These are phyloP conservation scores for Alentia gelatinosa DNA, from an alignment of 2,888 invertebrate species.

Conservation along the genomic window DNA sequence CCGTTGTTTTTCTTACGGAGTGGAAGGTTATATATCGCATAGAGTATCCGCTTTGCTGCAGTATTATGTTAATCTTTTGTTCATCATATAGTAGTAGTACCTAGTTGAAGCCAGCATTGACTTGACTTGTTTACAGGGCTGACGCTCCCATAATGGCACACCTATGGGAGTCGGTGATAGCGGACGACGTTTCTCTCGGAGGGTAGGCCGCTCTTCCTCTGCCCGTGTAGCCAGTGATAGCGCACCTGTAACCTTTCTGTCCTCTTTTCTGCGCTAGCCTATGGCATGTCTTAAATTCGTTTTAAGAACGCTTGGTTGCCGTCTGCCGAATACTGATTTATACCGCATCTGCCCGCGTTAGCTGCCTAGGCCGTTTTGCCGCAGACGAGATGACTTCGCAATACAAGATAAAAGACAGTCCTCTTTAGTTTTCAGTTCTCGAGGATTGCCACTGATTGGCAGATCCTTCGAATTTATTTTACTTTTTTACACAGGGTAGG, in stretches of 20 bases:
- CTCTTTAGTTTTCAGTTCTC: neutral
- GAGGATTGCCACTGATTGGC: no score
- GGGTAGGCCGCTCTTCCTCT: neutral
- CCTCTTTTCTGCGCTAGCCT: neutral
- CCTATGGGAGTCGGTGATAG: constrained; percentile 87
- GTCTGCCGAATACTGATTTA: neutral
- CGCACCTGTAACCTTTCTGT: neutral
- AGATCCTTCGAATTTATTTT: no score
- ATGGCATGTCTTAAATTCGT: no score
- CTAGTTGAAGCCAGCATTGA: neutral
- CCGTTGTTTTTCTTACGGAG: no score
- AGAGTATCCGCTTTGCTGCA: no score
- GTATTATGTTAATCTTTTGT: no score
- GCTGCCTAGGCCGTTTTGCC: neutral
- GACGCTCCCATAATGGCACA: constrained; percentile 99
- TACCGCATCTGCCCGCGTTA: neutral
- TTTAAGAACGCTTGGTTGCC: no score
- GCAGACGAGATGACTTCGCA: neutral
- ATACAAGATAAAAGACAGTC: neutral
- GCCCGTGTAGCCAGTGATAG: neutral
- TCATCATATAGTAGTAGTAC: neutral
- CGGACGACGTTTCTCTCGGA: neutral
- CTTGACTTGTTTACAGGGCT: constrained; percentile 87
- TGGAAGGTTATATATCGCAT: no score
- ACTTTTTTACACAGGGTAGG: no score